Percentiles rank a stretch among this genome's conserved stretches.
phyloP scores from a whole-genome alignment of 2,797 vertebrate genomes.

The Octomys mimax region DNA sequence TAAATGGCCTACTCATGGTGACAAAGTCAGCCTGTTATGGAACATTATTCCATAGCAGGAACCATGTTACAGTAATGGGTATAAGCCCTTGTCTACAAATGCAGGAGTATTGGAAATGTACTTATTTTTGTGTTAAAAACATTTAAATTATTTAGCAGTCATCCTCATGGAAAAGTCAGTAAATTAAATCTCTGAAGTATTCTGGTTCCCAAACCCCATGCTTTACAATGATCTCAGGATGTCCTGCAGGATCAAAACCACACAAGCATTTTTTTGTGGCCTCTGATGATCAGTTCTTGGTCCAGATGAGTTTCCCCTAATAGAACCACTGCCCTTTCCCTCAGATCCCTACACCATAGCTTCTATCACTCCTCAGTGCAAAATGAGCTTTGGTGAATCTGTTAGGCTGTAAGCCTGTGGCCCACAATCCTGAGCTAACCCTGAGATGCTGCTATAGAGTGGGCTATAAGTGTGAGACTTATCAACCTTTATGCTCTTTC shows the following conservation, averaged over 20 bases:
- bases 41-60: background rate
- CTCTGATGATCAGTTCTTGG: background rate
- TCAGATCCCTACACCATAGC: background rate
- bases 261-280: background rate
- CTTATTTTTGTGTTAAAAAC: constrained; percentile 24
- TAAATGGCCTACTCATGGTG: background rate
- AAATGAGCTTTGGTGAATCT: background rate
- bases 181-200: background rate
- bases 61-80: background rate
- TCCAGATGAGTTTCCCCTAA: background rate
- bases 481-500: background rate
- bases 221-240: background rate
- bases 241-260: background rate
- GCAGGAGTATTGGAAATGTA: background rate
- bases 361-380: background rate
- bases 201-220: background rate
- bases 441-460: background rate
- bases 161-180: background rate
- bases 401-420: background rate
- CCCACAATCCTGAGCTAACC: background rate
- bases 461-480: background rate
- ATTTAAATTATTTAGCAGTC: background rate
- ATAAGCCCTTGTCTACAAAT: constrained; percentile 9
- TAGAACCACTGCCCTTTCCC: background rate
- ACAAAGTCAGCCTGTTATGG: background rate